Evolutionary conservation across 2,113 vertebrate genomes (phyloP), one percentile per base, ranked within the genome.

Genomic region (Progne subis): DNA sequence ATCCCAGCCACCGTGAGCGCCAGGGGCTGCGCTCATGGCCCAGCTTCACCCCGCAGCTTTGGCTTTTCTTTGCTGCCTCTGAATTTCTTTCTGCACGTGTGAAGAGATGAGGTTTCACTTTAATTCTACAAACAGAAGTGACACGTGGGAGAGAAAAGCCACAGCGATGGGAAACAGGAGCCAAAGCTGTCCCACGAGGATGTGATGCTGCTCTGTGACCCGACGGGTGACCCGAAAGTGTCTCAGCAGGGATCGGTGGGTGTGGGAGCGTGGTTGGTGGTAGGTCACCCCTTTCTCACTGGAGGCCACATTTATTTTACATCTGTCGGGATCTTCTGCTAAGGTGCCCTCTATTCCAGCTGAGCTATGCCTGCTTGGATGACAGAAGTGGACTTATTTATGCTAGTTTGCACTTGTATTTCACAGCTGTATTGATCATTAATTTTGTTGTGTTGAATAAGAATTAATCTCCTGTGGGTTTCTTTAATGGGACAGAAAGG

Each of bases 21-120:
- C 0, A 0, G 12, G 29, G 12, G 26, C 71, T 41, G 18, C 0
- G 1, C 46, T 25, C 15, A 1, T 0, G 9, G 59, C 49, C 12
- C 0, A 0, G 46, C n/a, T 84, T 89, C 0, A 0, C 11, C 1
- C 2, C 2, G 1, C 4, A 8, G 53, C 63, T 95, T 94, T 80
- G 8, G 1, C 61, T 93, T 88, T 68, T 84, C 70, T 79, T 69
- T 34, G 32, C 6, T 52, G 46, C 24, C 26, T 41, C 5, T 3
- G 6, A 57, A 56, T 88, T 31, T 80, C 63, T 12, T 86, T 82
- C 44, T 4, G 4, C 24, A 5, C 18, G 11, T 6, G 18, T 6
- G 15, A 61, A 39, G 69, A 82, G 5, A 34, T 4, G 28, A 76
- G 18, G 31, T 92, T 92, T 94, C 6, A 0, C 41, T 85, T 63